These are phyloP conservation scores for Cryptocephalus primarius DNA, from an alignment of 2,888 invertebrate genomes.

Conservation along the genomic window DNA sequence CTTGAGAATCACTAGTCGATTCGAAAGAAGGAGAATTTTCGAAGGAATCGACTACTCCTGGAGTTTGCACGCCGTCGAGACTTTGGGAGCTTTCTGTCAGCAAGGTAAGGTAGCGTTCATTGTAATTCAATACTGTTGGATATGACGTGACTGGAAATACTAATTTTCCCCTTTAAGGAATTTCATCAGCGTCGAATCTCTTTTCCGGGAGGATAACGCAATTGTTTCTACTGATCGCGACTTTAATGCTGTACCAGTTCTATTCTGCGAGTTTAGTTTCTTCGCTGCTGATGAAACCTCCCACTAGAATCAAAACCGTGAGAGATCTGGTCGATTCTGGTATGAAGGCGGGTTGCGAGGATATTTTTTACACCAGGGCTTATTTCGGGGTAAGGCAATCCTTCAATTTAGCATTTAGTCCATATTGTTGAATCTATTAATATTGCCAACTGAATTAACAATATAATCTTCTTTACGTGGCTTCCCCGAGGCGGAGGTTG, in stretches of 20 bases:
- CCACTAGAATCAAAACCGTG: slow-evolving; percentile 46
- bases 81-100: slow-evolving; percentile 26
- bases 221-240: slow-evolving; percentile 21
- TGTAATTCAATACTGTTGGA: no score
- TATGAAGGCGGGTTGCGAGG: slow-evolving; percentile 48
- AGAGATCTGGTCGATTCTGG: slow-evolving; percentile 46
- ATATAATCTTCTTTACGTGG: no score
- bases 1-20: slow-evolving; percentile 16
- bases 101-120: slow-evolving; percentile 27
- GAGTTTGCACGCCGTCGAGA: slow-evolving; percentile 21
- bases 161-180: slow-evolving; percentile 20
- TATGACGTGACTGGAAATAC: no score
- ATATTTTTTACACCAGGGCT: slow-evolving; percentile 49
- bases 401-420: no score
- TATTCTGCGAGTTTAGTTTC: slow-evolving; percentile 59
- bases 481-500: no score
- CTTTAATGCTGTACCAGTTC: slow-evolving; percentile 48
- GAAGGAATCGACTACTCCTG: slow-evolving; percentile 16
- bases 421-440: no score
- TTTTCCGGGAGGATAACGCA: slow-evolving; percentile 23
- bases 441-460: no score
- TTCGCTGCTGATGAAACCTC: slow-evolving; percentile 47
- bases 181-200: slow-evolving; percentile 15
- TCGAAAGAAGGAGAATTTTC: slow-evolving; percentile 12
- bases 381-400: slow-evolving; percentile 43